Base-by-base conservation (phyloP, 1,140 invertebrate species). In the Nymphalis io region DNA sequence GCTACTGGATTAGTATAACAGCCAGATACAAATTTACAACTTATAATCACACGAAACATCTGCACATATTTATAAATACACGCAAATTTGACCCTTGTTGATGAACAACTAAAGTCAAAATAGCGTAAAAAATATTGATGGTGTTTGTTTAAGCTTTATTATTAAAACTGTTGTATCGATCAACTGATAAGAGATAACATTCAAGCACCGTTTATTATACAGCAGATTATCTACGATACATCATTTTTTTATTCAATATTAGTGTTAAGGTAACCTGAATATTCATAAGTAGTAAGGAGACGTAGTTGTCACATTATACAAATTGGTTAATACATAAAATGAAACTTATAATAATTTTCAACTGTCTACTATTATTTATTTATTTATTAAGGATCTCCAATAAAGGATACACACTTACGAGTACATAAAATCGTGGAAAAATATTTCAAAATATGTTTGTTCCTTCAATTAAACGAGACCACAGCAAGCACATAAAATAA, bases 101-200 rank as follows among this genome's bases (percentile, higher is more conserved):
- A 21, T 4, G 23, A 10, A 46, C 15, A 27, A 18, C 13, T 46
- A 48, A 15, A 2, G 1, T 13, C 23, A 48, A n/a, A 61, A 61
- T 48, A 2, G 13, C 23, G 12, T 48, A 51, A 20, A 8, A n/a
- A n/a, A 20, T 2, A n/a, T 46, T 18, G 1, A 20, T 11, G 20
- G 0, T 13, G 46, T 10, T 20, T 3, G 12, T 13, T 20, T 51
- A 20, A 46, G n/a, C 18, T 16, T 51, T 61, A 61, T 42, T 27
- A 48, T 48, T 61, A 48, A 57, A 65, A 65, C 48, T 42, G 46
- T 64, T 65, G 51, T 65, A 65, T 65, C 62, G 62, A 65, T 65
- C 51, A 20, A 65, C 13, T 23, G 62, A 65, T 65, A 65, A 65
- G 39, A 65, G 62, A 65, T 65, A 65, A 65, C 48, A 55, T 65